Conservation (phyloP, 2,113 vertebrate species). For the Odocoileus virginianus region DNA sequence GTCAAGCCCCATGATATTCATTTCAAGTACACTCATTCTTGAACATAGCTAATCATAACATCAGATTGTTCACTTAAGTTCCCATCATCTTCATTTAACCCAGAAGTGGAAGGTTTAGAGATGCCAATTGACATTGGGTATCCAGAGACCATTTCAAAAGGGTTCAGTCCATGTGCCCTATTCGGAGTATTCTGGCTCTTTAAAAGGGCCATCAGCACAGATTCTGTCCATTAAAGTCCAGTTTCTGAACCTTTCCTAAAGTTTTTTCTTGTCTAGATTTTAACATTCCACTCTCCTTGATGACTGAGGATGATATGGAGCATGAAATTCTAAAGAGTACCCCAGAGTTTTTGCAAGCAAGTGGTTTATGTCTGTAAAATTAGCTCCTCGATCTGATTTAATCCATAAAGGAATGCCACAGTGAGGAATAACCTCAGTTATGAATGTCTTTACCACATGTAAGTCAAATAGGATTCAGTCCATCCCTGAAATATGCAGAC, state of each 20-base stretch:
- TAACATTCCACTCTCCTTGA: not conserved
- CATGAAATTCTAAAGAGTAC: not conserved
- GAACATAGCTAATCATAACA: not conserved
- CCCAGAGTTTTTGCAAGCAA: not conserved
- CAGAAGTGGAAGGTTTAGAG: not conserved
- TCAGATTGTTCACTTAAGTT: not conserved
- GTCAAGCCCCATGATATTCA: fast-evolving
- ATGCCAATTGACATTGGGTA: not conserved
- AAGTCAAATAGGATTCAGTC: not conserved
- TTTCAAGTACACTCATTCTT: not conserved
- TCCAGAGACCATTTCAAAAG: not conserved
- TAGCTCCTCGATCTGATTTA: not conserved
- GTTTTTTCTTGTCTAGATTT: not conserved
- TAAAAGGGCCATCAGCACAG: not conserved
- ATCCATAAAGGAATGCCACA: not conserved
- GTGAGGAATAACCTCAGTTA: not conserved
- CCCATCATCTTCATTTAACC: not conserved
- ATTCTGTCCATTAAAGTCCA: not conserved
- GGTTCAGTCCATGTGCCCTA: not conserved
- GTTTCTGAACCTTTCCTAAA: not conserved
- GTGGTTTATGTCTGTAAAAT: not conserved
- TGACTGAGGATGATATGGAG: not conserved
- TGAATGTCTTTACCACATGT: not conserved
- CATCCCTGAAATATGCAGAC: not conserved
- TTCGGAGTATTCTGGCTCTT: not conserved